Base-by-base conservation (phyloP, 1,140 invertebrate genomes). In the Drosophila jambulina region DNA sequence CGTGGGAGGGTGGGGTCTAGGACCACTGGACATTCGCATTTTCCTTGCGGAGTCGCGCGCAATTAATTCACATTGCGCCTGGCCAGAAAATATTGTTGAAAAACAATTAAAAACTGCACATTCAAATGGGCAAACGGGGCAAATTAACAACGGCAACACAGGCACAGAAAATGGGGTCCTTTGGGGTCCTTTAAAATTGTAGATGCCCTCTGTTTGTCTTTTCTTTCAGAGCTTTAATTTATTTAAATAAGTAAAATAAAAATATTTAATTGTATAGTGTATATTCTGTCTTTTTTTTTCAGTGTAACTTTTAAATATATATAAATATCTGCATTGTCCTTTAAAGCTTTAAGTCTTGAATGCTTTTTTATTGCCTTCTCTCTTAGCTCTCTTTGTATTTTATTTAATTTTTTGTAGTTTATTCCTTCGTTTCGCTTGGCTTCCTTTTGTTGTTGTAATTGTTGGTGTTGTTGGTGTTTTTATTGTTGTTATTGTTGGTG, bases 71-170 rank as follows among this genome's bases (percentile, higher is more conserved):
- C 53, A 85, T 81, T 46, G 65, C 56, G 40, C 54, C 61, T 54
- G 42, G 53, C 27, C 59, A 72, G 62, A 74, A 77, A 80, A 72
- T 72, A 87, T 86, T 88, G 84, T 88, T 83, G 63, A 74, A 88
- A 86, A 88, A 87, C 83, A 88, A 87, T 87, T 87, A 87, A 87
- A 82, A 86, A 78, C 60, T 78, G 82, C 65, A 70, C 84, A 82
- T 82, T 82, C 61, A 83, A 83, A 74, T 70, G 62, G 42, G 59
- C 36, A 56, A 56, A 54, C 60, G 53, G 49, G 19, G 42, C 54
- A 84, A 84, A 82, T 84, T 80, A 84, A 80, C 64, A 42, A 32
- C 23, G 19, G n/a, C 34, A 38, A 27, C 17, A 56, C 29, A 36
- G 34, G 34, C 49, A 15, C 32, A 62, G 21, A 49, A 58, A 40